Evolutionary conservation across 2,113 vertebrate genomes (phyloP).

Genomic region (Hemicordylus capensis): DNA sequence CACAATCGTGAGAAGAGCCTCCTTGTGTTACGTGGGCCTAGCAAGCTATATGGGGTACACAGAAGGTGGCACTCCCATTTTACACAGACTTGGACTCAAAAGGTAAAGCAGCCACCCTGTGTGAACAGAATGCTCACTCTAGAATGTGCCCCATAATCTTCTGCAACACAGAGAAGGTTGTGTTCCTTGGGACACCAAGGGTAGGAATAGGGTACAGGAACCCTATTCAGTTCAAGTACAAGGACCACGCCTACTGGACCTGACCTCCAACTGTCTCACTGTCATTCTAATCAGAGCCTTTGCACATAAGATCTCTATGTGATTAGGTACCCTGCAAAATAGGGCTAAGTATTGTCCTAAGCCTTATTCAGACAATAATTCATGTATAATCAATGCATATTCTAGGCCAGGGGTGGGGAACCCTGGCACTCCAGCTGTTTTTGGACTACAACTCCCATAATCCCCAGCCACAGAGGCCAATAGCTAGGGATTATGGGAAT

Average conservation of each 20-base stretch:
- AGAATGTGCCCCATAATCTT: not conserved
- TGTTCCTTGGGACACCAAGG: not conserved
- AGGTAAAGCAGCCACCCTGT: not conserved
- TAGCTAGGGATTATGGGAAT: no score
- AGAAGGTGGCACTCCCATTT: not conserved
- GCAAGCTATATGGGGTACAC: no score
- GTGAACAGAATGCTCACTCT: not conserved
- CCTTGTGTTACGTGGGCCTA: no score
- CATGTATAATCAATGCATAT: no score
- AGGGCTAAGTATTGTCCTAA: no score
- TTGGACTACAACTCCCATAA: no score
- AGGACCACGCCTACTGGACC: not conserved
- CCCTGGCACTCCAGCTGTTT: no score
- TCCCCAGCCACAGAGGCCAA: no score
- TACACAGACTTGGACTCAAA: not conserved
- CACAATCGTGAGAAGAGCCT: no score
- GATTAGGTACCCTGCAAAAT: not conserved
- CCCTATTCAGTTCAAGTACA: no score
- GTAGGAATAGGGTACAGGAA: not conserved
- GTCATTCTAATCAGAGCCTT: not conserved
- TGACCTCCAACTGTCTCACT: not conserved
- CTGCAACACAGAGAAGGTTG: not conserved
- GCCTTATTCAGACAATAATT: no score
- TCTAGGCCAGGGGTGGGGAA: no score
- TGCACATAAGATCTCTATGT: not conserved